Percentiles rank a stretch among this genome's conserved stretches.
These are phyloP conservation scores for Apis cerana DNA, from an alignment of 1,140 invertebrate species.

Conservation along the genomic window DNA sequence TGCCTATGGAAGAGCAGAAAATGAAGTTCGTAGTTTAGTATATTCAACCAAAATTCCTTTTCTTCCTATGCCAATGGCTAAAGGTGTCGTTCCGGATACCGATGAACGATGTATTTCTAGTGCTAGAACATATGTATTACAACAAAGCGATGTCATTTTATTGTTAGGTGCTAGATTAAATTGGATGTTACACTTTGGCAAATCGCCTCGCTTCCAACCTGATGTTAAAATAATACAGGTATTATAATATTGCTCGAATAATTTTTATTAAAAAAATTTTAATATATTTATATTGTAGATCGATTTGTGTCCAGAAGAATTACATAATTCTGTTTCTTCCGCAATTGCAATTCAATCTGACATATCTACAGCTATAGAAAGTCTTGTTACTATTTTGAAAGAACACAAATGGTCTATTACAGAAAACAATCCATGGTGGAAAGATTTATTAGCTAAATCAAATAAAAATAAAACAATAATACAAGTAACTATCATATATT, in stretches of 20 bases:
- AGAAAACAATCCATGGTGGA: conserved; percentile 83
- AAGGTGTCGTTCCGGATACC: conserved; percentile 94
- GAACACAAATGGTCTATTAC: conserved; percentile 75
- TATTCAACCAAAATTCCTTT: conserved; percentile 90
- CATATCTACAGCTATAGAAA: conserved; percentile 86
- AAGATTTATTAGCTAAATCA: conserved; percentile 81
- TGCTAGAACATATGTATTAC: conserved; percentile 92
- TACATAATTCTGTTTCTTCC: conserved; percentile 92
- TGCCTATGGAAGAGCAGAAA: conserved; percentile 91
- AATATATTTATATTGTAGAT: conserved; percentile 82
- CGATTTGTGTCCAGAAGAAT: conserved; percentile 94
- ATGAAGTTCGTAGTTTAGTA: conserved; percentile 86
- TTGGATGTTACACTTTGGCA: conserved; percentile 99
- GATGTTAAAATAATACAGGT: conserved; percentile 92
- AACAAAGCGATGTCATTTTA: conserved; percentile 93
- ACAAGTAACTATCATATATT: conserved; percentile 71
- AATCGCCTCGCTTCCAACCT: conserved; percentile 90
- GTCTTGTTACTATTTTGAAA: conserved; percentile 80
- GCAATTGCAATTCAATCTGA: conserved; percentile 91
- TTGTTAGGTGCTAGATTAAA: conserved; percentile 95
- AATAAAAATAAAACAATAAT: conserved; percentile 82
- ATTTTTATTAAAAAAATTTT: not conserved
- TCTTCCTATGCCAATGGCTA: conserved; percentile 97
- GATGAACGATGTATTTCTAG: conserved; percentile 90
- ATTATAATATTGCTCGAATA: not conserved